Evolutionary conservation across 2,888 invertebrate species (phyloP), one percentile per base, ranked within the genome.

Genomic region (Myopa tessellatipennis): DNA sequence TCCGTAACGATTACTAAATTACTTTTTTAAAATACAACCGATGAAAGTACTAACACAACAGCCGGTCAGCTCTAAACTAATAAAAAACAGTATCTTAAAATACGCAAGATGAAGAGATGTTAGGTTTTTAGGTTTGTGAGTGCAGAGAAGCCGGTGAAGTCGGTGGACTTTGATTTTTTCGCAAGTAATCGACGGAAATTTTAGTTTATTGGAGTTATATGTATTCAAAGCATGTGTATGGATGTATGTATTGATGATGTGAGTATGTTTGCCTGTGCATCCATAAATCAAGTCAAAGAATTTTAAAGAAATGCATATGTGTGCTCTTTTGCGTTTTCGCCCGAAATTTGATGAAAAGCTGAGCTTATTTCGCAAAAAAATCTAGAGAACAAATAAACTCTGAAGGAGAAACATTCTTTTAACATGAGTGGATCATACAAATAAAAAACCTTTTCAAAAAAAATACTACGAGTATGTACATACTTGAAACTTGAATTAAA

Each of bases 141-240:
- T 26, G 26, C 26, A 26, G 26, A 83, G 81, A 83, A 85, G 84
- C 85, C 85, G 85, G 85, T 83, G 83, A 84, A 82, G 80, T 83
- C 81, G 80, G 82, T 81, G n/a, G 67, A 36, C 38, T 18, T 26
- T 60, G 50, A 72, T 52, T 52, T 52, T 69, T 69, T 18, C 60
- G 60, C 38, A 60, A 58, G 60, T 60, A 72, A 72, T 72, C 72
- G 72, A 72, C 60, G 70, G 38, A 72, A 26, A 26, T 26, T 26
- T 26, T 26, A 26, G 58, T n/a, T 58, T 58, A 58, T 58, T 12
- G 26, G 74, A 16, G 61, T 63, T 18, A 82, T 63, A 75, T 65
- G 76, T 60, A 71, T 34, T 12, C 63, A 14, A 61, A 36, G 26
- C 26, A 67, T 36, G n/a, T 67, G 7, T n/a, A 55, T 67, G 6